Evolutionary conservation across 2,797 vertebrate genomes (phyloP).

Genomic region (Enteromius fasciolatus): DNA sequence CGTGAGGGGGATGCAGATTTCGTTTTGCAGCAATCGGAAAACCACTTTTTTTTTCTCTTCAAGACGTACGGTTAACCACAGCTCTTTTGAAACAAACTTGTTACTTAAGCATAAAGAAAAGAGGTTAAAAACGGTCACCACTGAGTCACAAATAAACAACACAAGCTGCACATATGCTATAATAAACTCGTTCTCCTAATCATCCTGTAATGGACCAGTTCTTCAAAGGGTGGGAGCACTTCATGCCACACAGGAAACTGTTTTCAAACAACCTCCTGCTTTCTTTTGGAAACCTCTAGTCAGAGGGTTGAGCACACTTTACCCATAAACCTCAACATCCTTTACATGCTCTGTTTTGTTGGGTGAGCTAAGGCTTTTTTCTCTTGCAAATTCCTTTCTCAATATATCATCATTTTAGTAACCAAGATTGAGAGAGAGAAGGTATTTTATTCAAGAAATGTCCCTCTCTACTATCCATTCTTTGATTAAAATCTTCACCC

Average conservation of each 20-base stretch:
- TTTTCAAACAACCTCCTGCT: background rate
- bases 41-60: constrained; percentile 19
- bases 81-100: constrained; percentile 50
- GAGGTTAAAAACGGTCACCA: constrained; percentile 30
- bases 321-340: constrained; percentile 25
- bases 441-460: constrained; percentile 20
- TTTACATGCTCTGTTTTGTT: constrained; percentile 14
- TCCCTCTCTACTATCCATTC: background rate
- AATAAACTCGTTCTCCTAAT: constrained; percentile 13
- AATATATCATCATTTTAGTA: constrained; percentile 32
- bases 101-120: constrained; percentile 44
- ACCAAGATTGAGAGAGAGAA: constrained; percentile 39
- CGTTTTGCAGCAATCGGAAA: constrained; percentile 36
- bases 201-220: constrained; percentile 13
- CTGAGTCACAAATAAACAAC: constrained; percentile 30
- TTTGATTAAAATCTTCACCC: background rate
- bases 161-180: constrained; percentile 19
- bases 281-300: constrained; percentile 1
- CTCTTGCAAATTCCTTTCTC: constrained; percentile 55
- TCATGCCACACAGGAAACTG: background rate
- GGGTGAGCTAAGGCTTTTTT: background rate
- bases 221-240: background rate
- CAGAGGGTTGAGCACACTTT: constrained; percentile 24
- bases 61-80: constrained; percentile 45
- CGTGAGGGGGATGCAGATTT: constrained; percentile 41